Conservation (phyloP, 1,140 invertebrate species). For the Piezodorus guildinii region DNA sequence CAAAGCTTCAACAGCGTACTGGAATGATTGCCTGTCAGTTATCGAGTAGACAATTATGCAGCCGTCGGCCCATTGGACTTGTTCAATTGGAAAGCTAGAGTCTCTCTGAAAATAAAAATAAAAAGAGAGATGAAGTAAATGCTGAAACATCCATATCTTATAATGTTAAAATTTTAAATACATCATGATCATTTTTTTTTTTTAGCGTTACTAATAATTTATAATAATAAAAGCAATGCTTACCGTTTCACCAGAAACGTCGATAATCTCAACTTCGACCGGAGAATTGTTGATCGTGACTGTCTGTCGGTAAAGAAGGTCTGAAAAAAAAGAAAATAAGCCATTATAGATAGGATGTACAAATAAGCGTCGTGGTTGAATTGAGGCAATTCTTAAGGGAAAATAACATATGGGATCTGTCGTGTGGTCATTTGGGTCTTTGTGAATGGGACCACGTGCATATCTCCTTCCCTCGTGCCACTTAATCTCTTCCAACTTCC, state of each 20-base stretch:
- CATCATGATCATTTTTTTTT: too few relatives aligned
- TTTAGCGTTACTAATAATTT: too few relatives aligned
- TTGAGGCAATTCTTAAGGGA: too few relatives aligned
- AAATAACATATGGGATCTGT: too few relatives aligned
- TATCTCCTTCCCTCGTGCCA: too few relatives aligned
- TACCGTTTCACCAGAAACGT: slow-evolving; percentile 54
- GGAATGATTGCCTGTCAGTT: slow-evolving; percentile 55
- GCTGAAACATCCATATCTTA: too few relatives aligned
- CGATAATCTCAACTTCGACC: slow-evolving; percentile 63
- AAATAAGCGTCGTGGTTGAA: too few relatives aligned
- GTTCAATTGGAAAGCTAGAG: slow-evolving; percentile 40
- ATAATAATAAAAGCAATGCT: slow-evolving; percentile 27
- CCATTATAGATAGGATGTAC: background rate
- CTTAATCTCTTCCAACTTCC: too few relatives aligned
- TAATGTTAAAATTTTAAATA: too few relatives aligned
- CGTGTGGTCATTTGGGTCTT: too few relatives aligned
- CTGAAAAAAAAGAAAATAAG: slow-evolving; percentile 40
- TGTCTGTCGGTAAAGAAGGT: slow-evolving; percentile 62
- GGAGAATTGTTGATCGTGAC: slow-evolving; percentile 54
- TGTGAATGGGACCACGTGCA: too few relatives aligned
- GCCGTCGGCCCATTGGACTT: slow-evolving; percentile 60
- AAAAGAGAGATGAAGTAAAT: background rate
- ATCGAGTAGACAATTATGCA: slow-evolving; percentile 69
- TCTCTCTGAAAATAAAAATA: slow-evolving; percentile 36
- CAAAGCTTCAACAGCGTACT: slow-evolving; percentile 50